These are phyloP conservation scores for Acanthacorydalis orientalis DNA, from an alignment of 2,888 invertebrate species.

Conservation along the genomic window DNA sequence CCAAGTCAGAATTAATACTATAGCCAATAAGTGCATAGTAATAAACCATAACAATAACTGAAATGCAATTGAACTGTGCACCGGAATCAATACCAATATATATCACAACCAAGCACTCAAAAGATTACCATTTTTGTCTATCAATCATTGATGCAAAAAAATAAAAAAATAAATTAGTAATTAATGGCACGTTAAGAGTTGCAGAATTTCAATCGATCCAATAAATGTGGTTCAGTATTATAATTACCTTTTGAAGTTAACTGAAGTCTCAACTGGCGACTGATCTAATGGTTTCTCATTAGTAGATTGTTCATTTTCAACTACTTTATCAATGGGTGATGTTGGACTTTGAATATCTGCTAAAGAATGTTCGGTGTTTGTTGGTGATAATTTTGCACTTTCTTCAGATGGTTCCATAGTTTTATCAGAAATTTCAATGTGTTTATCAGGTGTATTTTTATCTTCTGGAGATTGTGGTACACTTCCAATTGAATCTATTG, in stretches of 20 bases:
- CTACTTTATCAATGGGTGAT: background rate
- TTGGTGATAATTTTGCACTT: background rate
- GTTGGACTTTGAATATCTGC: background rate
- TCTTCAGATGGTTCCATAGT: background rate
- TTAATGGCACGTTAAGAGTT: too few relatives aligned
- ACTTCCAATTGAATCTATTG: slow-evolving; percentile 8
- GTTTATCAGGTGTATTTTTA: background rate
- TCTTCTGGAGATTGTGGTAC: background rate
- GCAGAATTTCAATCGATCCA: too few relatives aligned
- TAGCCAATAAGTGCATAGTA: too few relatives aligned
- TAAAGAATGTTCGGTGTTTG: background rate
- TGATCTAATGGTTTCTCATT: background rate
- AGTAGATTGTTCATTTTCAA: background rate
- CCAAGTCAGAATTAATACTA: too few relatives aligned
- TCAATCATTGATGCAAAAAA: too few relatives aligned
- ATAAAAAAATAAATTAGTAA: too few relatives aligned
- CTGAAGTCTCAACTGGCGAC: background rate
- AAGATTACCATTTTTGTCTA: too few relatives aligned
- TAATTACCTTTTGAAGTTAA: background rate
- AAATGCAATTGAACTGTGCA: too few relatives aligned
- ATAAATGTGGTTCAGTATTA: background rate
- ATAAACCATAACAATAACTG: too few relatives aligned
- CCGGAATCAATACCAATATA: too few relatives aligned
- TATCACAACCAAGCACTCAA: too few relatives aligned
- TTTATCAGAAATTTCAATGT: background rate